Percentiles rank a stretch among this genome's conserved stretches.
phyloP scores from a whole-genome alignment of 30 jellyfish, hydroid and myxozoan genomes.

The Pseudorhiza aurosa region DNA sequence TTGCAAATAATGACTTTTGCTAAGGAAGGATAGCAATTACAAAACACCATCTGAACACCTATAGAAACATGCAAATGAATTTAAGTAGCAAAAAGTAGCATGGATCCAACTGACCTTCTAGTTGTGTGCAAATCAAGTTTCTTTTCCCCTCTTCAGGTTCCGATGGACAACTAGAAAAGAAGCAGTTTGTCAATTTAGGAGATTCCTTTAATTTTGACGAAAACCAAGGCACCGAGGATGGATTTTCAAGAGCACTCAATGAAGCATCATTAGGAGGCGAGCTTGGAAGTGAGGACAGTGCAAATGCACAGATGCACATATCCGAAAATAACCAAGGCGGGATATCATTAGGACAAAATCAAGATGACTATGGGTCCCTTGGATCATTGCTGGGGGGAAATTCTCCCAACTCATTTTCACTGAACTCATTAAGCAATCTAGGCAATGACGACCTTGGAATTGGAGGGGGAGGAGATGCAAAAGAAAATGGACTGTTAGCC shows the following conservation, averaged over 20 bases:
- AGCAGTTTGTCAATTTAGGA: constrained; percentile 80
- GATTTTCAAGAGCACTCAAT: constrained; percentile 74
- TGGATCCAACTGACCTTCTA: no score
- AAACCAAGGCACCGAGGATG: constrained; percentile 51
- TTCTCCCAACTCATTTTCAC: constrained; percentile 18
- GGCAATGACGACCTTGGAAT: constrained; percentile 35
- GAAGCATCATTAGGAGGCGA: constrained; percentile 75
- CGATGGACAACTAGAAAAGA: constrained; percentile 44
- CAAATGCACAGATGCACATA: constrained; percentile 72
- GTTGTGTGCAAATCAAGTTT: no score
- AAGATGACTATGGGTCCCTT: constrained; percentile 54
- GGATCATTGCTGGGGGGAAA: constrained; percentile 72
- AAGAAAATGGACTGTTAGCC: constrained; percentile 21
- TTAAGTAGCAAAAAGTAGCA: no score
- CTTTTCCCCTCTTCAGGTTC: constrained; percentile 21
- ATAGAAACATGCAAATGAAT: no score
- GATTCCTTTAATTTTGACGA: constrained; percentile 54
- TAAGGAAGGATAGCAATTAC: no score
- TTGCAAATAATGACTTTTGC: no score
- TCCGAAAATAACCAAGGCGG: constrained; percentile 88
- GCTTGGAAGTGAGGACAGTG: constrained; percentile 61
- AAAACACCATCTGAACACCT: no score
- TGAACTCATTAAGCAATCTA: constrained; percentile 33
- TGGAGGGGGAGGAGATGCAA: constrained; percentile 31
- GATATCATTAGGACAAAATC: constrained; percentile 57